These are phyloP conservation scores for Argya squamiceps DNA, from an alignment of 2,797 vertebrate species.

Conservation along the genomic window DNA sequence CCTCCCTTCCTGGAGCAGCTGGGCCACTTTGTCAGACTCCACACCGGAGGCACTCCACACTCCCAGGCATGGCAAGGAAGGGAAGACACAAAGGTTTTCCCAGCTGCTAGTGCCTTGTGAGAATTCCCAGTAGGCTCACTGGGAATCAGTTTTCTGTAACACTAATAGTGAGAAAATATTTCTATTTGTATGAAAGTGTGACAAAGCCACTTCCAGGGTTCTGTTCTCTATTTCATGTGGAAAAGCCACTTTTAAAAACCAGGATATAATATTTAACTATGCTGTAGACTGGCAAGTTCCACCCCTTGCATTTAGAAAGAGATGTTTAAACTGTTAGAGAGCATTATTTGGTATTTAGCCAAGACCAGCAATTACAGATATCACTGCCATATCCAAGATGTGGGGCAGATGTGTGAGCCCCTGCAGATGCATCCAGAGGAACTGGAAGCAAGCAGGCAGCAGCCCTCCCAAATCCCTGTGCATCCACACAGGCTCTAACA, in stretches of 20 bases:
- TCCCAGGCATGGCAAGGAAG: not conserved
- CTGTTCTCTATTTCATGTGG: not conserved
- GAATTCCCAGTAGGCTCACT: not conserved
- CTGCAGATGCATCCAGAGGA: not conserved
- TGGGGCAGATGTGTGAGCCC: rapidly evolving
- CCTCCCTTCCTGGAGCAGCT: not conserved
- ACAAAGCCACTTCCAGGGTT: not conserved
- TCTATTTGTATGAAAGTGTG: not conserved
- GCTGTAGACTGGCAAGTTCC: not conserved
- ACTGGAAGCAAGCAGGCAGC: not conserved
- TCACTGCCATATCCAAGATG: rapidly evolving
- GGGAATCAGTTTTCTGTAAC: not conserved
- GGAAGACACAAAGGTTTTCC: not conserved
- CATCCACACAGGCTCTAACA: not conserved
- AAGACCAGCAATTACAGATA: not conserved
- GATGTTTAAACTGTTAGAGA: not conserved
- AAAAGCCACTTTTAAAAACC: not conserved
- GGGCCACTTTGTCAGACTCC: rapidly evolving
- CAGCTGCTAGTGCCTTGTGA: not conserved
- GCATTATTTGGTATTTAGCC: not conserved
- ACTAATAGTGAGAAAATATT: not conserved
- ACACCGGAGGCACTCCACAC: not conserved
- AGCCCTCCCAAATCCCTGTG: not conserved
- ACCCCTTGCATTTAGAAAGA: not conserved
- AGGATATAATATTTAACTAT: not conserved